Evolutionary conservation across 2,113 vertebrate genomes (phyloP).

Genomic region (Arizona elegans): DNA sequence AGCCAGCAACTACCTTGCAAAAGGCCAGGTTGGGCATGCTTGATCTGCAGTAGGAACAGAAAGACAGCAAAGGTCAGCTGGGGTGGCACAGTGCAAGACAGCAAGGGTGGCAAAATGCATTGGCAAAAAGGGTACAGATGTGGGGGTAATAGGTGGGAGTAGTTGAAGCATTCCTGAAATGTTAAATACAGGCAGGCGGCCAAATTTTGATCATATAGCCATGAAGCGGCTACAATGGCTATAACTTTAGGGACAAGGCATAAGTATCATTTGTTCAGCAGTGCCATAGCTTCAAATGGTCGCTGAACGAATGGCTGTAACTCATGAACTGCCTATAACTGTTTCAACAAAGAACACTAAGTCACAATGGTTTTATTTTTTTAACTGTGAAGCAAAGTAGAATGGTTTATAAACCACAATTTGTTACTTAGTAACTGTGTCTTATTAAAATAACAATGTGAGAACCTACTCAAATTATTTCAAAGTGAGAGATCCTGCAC

Average conservation of each 20-base stretch:
- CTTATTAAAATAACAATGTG: neutral
- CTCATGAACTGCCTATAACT: neutral
- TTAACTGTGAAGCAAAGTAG: neutral
- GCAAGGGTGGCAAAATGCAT: neutral
- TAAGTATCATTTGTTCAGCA: neutral
- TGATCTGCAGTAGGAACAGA: neutral
- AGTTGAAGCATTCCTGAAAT: neutral
- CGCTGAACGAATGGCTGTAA: neutral
- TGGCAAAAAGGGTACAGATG: neutral
- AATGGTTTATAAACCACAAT: neutral
- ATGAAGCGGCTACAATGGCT: neutral
- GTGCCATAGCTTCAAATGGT: neutral
- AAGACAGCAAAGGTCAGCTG: neutral
- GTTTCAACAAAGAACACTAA: neutral
- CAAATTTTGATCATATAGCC: neutral
- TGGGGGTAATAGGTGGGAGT: neutral
- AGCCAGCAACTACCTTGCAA: neutral
- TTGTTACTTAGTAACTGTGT: neutral
- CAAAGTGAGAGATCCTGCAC: neutral
- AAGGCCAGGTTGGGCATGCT: neutral
- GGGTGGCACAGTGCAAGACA: neutral
- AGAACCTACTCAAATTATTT: neutral
- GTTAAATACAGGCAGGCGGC: neutral
- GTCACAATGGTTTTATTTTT: neutral
- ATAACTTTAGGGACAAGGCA: neutral